phyloP scores from a whole-genome alignment of 2,113 vertebrate species.

The Cyanoramphus novaezelandiae region DNA sequence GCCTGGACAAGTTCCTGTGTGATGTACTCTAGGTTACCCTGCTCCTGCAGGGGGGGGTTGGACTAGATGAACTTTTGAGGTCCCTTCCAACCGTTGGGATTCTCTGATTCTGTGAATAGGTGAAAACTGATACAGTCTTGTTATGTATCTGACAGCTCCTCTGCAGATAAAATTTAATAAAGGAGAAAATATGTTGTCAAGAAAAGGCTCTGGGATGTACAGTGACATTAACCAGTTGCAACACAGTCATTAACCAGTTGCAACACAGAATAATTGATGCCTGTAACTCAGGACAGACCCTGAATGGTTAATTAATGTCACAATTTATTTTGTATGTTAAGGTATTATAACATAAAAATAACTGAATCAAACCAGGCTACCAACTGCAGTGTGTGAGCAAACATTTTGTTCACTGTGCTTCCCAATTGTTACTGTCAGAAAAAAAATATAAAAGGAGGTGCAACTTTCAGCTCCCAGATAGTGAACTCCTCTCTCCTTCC shows the following conservation, averaged over 20 bases:
- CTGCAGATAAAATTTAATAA: conserved; percentile 62
- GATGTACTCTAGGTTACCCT: no score
- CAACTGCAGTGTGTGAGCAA: not conserved
- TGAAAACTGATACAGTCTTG: not conserved
- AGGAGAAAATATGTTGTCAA: conserved; percentile 39
- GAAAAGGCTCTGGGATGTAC: not conserved
- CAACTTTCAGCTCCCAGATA: conserved; percentile 53
- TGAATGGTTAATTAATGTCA: not conserved
- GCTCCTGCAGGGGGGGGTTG: no score
- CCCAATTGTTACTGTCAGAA: conserved; percentile 34
- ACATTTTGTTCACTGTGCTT: conserved; percentile 55
- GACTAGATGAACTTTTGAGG: no score
- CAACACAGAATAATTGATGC: not conserved
- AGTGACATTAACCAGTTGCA: conserved; percentile 1
- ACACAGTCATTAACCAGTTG: conserved; percentile 1
- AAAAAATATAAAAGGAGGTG: conserved; percentile 49
- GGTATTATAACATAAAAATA: conserved; percentile 33
- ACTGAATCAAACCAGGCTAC: conserved; percentile 9
- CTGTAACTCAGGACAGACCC: not conserved
- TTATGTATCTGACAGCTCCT: not conserved
- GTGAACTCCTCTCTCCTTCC: conserved; percentile 57
- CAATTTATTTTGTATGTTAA: conserved; percentile 11
- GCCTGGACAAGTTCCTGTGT: no score
- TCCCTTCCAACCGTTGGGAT: no score
- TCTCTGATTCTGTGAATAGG: not conserved